Conservation (phyloP, 2,888 invertebrate genomes). For the Helobdella robusta region DNA sequence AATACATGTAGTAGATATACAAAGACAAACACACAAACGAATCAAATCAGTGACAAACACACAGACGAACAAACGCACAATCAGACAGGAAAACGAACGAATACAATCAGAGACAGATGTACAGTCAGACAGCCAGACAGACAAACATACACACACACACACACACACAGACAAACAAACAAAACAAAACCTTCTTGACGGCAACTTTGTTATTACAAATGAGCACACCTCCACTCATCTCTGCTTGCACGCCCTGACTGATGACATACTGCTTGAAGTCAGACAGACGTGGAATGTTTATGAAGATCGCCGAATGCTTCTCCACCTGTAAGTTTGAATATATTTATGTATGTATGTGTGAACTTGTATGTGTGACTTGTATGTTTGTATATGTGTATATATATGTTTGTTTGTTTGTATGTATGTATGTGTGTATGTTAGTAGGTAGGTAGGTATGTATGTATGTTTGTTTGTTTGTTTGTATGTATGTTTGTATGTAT, state of each 20-base stretch:
- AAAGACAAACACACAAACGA: constrained; percentile 12
- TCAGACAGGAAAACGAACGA: not conserved
- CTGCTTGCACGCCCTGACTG: constrained; percentile 64
- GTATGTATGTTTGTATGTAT: constrained; percentile 1
- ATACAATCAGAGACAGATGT: not conserved
- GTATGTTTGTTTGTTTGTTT: not conserved
- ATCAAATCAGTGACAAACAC: constrained; percentile 5
- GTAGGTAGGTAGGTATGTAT: not conserved
- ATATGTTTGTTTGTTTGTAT: not conserved
- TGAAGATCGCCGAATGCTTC: constrained; percentile 65
- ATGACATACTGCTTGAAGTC: constrained; percentile 67
- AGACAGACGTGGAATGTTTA: constrained; percentile 83
- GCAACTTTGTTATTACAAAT: constrained; percentile 87
- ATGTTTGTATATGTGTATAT: not conserved
- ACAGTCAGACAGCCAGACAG: constrained; percentile 5
- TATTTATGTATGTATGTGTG: constrained; percentile 2
- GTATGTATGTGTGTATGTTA: not conserved
- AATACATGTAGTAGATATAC: too few species aligned
- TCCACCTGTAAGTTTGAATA: constrained; percentile 25
- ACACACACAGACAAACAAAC: constrained; percentile 23
- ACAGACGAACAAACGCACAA: constrained; percentile 11
- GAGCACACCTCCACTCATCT: constrained; percentile 80
- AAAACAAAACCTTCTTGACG: constrained; percentile 61
- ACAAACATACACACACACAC: constrained; percentile 14
- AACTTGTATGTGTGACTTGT: not conserved